Percentiles rank a stretch among this genome's conserved stretches.
Evolutionary conservation across 53 echinoderm and acorn worm genomes (phyloP).

Genomic region (Echinarachnius parma): DNA sequence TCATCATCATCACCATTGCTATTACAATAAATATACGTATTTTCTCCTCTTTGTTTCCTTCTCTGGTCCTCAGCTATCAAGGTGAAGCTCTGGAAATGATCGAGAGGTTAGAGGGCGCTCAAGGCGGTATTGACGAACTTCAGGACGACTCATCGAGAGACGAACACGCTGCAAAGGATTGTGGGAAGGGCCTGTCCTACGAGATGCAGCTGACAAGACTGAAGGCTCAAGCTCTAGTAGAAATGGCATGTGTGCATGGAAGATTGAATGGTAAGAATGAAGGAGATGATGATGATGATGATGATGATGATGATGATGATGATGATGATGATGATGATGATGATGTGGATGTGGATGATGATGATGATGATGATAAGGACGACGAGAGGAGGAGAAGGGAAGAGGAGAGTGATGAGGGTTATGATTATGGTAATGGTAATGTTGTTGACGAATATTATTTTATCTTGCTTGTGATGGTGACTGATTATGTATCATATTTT

Average conservation of each 20-base stretch:
- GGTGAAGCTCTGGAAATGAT: conserved; percentile 25
- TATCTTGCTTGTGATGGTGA: too few relatives aligned
- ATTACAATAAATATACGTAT: too few relatives aligned
- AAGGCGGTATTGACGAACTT: not conserved
- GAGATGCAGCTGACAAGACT: conserved; percentile 26
- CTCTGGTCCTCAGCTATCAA: conserved; percentile 14
- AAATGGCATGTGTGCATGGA: conserved; percentile 28
- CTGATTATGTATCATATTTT: too few relatives aligned
- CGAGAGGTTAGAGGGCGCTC: conserved; percentile 6
- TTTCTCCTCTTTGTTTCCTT: too few relatives aligned
- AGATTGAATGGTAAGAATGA: conserved; percentile 21
- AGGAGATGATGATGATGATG: not conserved
- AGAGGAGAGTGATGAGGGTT: too few relatives aligned
- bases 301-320: not conserved
- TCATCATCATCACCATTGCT: too few relatives aligned
- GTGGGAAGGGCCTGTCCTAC: conserved; percentile 10
- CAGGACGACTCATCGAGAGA: not conserved
- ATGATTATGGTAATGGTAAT: too few relatives aligned
- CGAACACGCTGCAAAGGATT: not conserved
- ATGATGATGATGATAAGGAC: not conserved
- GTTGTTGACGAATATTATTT: too few relatives aligned
- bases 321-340: not conserved
- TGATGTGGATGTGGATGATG: not conserved
- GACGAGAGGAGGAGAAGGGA: too few relatives aligned
- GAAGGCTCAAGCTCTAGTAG: conserved; percentile 7